A percentile compares a stretch with the other conserved stretches of the same genome.
Conservation (phyloP, 2,888 invertebrate genomes). For the Meiosimyza decipiens region DNA sequence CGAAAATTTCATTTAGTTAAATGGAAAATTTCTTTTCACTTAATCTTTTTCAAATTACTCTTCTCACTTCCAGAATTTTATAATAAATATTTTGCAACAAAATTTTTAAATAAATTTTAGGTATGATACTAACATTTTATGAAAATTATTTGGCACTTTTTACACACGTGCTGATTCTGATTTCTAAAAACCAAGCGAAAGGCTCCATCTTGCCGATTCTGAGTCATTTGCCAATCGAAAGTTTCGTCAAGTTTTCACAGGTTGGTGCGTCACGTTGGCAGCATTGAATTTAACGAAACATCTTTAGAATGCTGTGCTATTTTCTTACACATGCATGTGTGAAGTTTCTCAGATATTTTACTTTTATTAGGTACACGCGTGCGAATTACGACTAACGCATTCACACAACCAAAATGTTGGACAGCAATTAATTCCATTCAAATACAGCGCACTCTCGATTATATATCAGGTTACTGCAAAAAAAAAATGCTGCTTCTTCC, state of each 20-base stretch:
- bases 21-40: conserved; percentile 45
- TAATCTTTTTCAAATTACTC: conserved; percentile 43
- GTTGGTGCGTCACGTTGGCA: conserved; percentile 40
- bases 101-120: conserved; percentile 40
- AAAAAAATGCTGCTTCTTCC: too few species aligned
- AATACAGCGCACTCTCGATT: too few species aligned
- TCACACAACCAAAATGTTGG: too few species aligned
- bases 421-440: too few species aligned
- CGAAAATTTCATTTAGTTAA: conserved; percentile 40
- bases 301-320: neutral
- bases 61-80: conserved; percentile 38
- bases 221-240: conserved; percentile 55
- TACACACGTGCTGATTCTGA: conserved; percentile 67
- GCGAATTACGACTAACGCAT: too few species aligned
- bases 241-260: conserved; percentile 49
- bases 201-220: conserved; percentile 65
- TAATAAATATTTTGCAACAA: conserved; percentile 34
- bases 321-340: neutral
- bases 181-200: conserved; percentile 68
- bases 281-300: conserved; percentile 33
- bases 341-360: neutral
- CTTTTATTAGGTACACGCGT: too few species aligned
- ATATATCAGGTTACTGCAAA: too few species aligned
- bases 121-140: conserved; percentile 65
- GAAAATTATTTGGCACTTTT: conserved; percentile 68